phyloP scores from a whole-genome alignment of 2,888 invertebrate species.

The Chironomus tentans region DNA sequence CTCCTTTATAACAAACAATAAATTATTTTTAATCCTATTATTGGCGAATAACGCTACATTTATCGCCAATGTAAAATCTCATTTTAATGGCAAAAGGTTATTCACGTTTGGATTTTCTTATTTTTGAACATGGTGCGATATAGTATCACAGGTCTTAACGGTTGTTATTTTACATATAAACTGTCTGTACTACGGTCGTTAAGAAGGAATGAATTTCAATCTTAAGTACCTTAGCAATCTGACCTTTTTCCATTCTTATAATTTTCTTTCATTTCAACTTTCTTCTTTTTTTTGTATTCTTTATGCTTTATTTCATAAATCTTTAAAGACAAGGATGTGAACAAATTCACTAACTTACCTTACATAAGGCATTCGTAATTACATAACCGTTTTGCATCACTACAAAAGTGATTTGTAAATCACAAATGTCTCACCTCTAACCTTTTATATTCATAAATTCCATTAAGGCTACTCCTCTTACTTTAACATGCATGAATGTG shows the following conservation, averaged over 20 bases:
- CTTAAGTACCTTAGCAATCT: neutral
- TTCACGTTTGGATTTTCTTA: too few relatives aligned
- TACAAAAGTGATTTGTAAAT: neutral
- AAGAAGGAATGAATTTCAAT: neutral
- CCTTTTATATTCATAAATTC: neutral
- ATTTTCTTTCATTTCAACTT: neutral
- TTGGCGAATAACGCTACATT: neutral
- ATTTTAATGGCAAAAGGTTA: constrained; percentile 21
- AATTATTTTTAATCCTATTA: constrained; percentile 26
- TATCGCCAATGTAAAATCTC: constrained; percentile 19
- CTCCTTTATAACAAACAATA: constrained; percentile 8
- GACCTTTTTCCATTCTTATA: constrained; percentile 16
- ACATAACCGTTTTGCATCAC: neutral
- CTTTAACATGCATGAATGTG: constrained; percentile 4
- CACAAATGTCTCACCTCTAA: neutral
- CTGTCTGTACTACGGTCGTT: neutral
- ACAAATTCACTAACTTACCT: too few relatives aligned
- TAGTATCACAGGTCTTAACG: neutral
- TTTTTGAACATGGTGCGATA: too few relatives aligned
- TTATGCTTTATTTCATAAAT: too few relatives aligned
- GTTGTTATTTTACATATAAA: constrained; percentile 21
- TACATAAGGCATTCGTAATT: too few relatives aligned
- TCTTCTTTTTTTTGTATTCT: neutral
- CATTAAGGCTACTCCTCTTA: neutral
- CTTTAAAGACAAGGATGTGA: too few relatives aligned